Conservation (phyloP, 2,888 invertebrate genomes). For the Cataglyphis rosenhaueri region DNA sequence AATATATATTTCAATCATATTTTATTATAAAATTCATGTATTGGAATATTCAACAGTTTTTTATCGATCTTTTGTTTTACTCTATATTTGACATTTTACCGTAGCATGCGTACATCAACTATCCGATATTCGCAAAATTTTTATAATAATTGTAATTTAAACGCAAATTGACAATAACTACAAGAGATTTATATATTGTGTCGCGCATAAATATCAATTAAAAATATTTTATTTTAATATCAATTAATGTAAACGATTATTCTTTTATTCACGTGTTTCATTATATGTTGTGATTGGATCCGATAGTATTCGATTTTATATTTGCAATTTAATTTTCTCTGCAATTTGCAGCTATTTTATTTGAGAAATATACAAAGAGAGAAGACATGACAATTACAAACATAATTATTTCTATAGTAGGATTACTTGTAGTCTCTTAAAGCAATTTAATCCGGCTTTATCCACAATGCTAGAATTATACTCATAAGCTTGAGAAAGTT, state of each 20-base stretch:
- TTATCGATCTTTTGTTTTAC: conserved; percentile 13
- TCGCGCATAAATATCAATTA: conserved; percentile 2
- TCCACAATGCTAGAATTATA: conserved; percentile 54
- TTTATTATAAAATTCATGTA: conserved; percentile 22
- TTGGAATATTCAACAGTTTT: not conserved
- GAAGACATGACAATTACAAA: conserved; percentile 3
- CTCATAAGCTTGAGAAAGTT: conserved; percentile 69
- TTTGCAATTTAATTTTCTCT: not conserved
- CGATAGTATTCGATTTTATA: not conserved
- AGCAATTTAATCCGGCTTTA: conserved; percentile 59
- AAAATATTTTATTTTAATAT: not conserved
- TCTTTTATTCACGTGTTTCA: not conserved
- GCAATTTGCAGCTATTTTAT: not conserved
- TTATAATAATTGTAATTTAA: not conserved
- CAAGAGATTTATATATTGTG: not conserved
- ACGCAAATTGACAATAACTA: conserved; percentile 8
- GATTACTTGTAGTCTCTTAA: conserved; percentile 47
- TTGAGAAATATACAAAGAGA: not conserved
- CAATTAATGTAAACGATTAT: not conserved
- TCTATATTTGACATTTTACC: conserved; percentile 18
- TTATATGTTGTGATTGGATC: not conserved
- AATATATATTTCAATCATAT: not conserved
- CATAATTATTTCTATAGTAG: conserved; percentile 63
- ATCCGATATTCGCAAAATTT: not conserved
- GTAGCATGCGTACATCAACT: not conserved